phyloP scores from a whole-genome alignment of 2,888 invertebrate species.

The Apotomis turbidana region DNA sequence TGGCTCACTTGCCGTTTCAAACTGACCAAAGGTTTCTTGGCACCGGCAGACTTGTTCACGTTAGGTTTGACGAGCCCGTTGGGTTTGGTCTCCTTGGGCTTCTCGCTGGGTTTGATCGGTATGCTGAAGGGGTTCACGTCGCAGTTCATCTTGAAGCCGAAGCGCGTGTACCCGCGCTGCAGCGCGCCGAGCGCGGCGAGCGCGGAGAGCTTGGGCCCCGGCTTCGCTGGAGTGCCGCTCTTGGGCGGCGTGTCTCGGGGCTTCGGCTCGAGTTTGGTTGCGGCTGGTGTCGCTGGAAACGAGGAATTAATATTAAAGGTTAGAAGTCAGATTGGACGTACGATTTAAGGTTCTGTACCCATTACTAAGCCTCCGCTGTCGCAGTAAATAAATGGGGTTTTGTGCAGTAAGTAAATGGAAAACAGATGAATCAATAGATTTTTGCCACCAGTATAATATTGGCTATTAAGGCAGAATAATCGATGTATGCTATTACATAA shows the following conservation, averaged over 20 bases:
- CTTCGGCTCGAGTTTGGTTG: slow-evolving; percentile 46
- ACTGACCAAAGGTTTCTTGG: background rate
- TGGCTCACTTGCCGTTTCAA: slow-evolving; percentile 48
- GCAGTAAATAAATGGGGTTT: no score
- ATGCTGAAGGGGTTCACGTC: slow-evolving; percentile 72
- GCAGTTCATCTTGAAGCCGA: slow-evolving; percentile 78
- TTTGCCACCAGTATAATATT: no score
- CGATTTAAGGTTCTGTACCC: no score
- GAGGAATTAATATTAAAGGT: no score
- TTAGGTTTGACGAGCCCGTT: slow-evolving; percentile 35
- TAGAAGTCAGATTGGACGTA: no score
- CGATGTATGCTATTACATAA: no score
- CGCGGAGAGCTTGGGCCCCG: slow-evolving; percentile 49
- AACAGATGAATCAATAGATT: no score
- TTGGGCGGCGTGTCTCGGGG: slow-evolving; percentile 47
- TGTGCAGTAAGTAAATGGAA: no score
- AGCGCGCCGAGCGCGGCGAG: slow-evolving; percentile 56
- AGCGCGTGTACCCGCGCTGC: slow-evolving; percentile 70
- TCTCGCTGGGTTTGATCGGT: slow-evolving; percentile 50
- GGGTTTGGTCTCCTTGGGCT: slow-evolving; percentile 49
- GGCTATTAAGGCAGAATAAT: no score
- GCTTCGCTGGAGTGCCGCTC: slow-evolving; percentile 53
- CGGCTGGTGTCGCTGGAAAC: slow-evolving; percentile 27
- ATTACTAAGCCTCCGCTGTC: no score
- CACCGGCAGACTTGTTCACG: background rate